Evolutionary conservation across 2,888 invertebrate species (phyloP).

Genomic region (Hartigia nigra): DNA sequence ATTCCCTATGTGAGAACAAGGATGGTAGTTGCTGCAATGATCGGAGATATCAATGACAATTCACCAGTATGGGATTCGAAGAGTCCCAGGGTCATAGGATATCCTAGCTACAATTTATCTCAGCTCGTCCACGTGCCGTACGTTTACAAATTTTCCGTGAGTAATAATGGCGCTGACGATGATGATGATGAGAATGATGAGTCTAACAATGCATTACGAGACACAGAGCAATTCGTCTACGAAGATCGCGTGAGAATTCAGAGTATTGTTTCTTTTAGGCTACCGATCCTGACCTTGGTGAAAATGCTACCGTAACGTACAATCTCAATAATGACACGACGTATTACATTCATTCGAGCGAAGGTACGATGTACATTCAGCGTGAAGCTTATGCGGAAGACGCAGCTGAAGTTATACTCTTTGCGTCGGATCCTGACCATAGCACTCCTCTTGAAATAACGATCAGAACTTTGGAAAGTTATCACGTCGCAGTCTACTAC

Average conservation of each 20-base stretch:
- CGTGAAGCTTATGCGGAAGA: conserved; percentile 5
- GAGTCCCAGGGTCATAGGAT: conserved; percentile 14
- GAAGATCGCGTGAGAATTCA: not conserved
- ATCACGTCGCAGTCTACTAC: conserved; percentile 14
- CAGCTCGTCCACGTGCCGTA: conserved; percentile 10
- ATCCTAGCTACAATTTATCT: conserved; percentile 13
- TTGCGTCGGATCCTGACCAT: conserved; percentile 10
- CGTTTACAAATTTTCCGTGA: conserved; percentile 17
- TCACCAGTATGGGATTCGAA: conserved; percentile 16
- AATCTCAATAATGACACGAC: conserved; percentile 4
- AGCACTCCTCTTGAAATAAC: conserved; percentile 8
- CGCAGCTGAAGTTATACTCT: not conserved
- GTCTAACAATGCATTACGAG: not conserved
- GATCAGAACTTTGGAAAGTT: conserved; percentile 2
- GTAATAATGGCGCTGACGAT: not conserved
- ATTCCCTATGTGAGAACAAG: conserved; percentile 16
- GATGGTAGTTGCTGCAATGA: conserved; percentile 11
- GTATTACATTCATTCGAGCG: conserved; percentile 15
- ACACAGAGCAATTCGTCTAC: not conserved
- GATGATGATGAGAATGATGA: not conserved
- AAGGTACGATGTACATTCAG: conserved; percentile 20
- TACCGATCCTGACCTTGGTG: conserved; percentile 18
- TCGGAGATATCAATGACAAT: conserved; percentile 22
- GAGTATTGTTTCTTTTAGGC: conserved; percentile 9
- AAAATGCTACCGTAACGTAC: conserved; percentile 16